These are phyloP conservation scores for Megalurothrips usitatus DNA, from an alignment of 2,888 invertebrate species.

Conservation along the genomic window DNA sequence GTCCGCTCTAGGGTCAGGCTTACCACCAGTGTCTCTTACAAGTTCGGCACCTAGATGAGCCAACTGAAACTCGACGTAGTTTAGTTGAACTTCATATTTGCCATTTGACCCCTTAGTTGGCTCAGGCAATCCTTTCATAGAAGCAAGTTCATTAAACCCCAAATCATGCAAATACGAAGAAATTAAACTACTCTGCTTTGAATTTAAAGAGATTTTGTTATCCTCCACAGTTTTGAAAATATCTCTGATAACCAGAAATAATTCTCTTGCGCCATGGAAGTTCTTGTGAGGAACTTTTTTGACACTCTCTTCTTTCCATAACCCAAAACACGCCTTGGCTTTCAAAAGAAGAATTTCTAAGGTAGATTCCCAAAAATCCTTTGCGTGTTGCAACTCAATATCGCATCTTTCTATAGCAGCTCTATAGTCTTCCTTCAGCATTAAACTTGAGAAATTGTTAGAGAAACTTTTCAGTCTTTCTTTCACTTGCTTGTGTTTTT, in stretches of 20 bases:
- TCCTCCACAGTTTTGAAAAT: slow-evolving; percentile 23
- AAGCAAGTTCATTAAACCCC: slow-evolving; percentile 23
- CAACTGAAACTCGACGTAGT: slow-evolving; percentile 37
- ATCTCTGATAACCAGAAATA: slow-evolving; percentile 27
- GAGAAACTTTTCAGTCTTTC: slow-evolving; percentile 16
- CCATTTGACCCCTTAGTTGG: neutral
- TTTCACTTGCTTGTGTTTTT: slow-evolving; percentile 28
- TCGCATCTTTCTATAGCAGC: neutral
- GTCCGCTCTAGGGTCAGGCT: slow-evolving; percentile 35
- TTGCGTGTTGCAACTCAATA: slow-evolving; percentile 21
- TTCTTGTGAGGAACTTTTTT: neutral
- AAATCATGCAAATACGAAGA: neutral
- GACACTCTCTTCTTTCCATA: slow-evolving; percentile 27
- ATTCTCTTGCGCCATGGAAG: slow-evolving; percentile 2
- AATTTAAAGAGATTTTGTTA: neutral
- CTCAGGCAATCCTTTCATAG: slow-evolving; percentile 17
- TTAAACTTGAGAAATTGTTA: neutral
- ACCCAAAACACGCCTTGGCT: slow-evolving; percentile 11
- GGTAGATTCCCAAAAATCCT: slow-evolving; percentile 11
- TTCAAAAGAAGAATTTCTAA: slow-evolving; percentile 24
- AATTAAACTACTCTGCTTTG: neutral
- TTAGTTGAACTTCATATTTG: neutral
- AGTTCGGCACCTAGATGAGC: slow-evolving; percentile 37
- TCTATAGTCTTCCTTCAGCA: neutral
- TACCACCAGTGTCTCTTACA: slow-evolving; percentile 33